Conservation (phyloP, 2,888 invertebrate species). For the Cetonia aurata region DNA sequence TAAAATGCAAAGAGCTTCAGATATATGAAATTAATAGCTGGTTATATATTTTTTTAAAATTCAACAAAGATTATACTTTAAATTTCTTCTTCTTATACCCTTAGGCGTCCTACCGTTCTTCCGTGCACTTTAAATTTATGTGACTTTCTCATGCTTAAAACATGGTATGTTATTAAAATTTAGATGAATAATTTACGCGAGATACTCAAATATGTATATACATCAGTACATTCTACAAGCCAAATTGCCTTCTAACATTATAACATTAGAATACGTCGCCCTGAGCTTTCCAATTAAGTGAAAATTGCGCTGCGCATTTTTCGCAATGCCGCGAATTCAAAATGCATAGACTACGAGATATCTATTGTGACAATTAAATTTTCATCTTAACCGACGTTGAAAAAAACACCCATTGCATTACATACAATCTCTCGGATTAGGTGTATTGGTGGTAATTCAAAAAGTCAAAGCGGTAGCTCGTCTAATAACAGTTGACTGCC, state of each 20-base stretch:
- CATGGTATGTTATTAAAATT: conserved; percentile 10
- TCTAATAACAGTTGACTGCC: conserved; percentile 19
- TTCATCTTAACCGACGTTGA: not conserved
- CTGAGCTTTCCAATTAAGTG: conserved; percentile 28
- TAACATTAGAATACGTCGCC: conserved; percentile 31
- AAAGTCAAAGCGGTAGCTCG: not conserved
- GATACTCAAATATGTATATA: not conserved
- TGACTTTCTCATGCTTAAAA: conserved; percentile 7
- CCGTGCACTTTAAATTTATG: conserved; percentile 11
- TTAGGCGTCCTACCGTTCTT: conserved; percentile 4
- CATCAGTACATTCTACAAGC: not conserved
- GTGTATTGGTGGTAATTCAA: conserved; percentile 1
- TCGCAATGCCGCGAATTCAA: not conserved
- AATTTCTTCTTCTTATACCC: too few relatives aligned
- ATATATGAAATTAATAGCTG: too few relatives aligned
- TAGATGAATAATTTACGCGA: conserved; percentile 11
- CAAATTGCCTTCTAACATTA: conserved; percentile 16
- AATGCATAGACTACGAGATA: not conserved
- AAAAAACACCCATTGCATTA: not conserved
- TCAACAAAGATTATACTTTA: not conserved
- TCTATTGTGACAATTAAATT: conserved; percentile 6
- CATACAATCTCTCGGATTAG: conserved; percentile 7
- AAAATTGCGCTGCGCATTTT: conserved; percentile 17
- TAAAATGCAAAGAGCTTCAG: too few relatives aligned
- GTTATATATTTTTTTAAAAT: not conserved